phyloP scores from a whole-genome alignment of 2,888 invertebrate species.

The Philereme transversata region DNA sequence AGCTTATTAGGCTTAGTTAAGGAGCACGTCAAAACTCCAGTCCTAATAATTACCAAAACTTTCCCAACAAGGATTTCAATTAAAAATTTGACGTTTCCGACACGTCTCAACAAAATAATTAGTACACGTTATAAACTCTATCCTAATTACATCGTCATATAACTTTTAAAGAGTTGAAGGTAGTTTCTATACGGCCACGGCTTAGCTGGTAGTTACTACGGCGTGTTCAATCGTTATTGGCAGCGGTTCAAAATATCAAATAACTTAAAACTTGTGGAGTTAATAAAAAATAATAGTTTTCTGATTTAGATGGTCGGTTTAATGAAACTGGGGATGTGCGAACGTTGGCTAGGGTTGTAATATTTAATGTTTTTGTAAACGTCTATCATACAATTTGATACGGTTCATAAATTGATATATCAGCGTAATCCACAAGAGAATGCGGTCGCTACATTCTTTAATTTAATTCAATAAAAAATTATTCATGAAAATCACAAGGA shows the following conservation, averaged over 20 bases:
- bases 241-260: conserved; percentile 24
- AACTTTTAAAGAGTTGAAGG: conserved; percentile 34
- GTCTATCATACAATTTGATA: too few relatives aligned
- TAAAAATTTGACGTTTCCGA: conserved; percentile 20
- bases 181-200: conserved; percentile 27
- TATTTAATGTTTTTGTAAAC: too few relatives aligned
- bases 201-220: conserved; percentile 10
- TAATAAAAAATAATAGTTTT: conserved; percentile 23
- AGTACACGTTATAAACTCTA: conserved; percentile 14
- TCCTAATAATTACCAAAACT: conserved; percentile 2
- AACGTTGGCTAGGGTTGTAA: too few relatives aligned
- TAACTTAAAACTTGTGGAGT: conserved; percentile 18
- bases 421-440: too few relatives aligned
- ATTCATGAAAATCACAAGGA: too few relatives aligned
- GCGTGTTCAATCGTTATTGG: conserved; percentile 22
- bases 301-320: conserved; percentile 2
- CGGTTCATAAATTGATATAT: too few relatives aligned
- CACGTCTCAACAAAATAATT: conserved; percentile 10
- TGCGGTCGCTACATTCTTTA: too few relatives aligned
- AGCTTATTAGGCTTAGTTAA: too few relatives aligned
- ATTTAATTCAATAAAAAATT: too few relatives aligned
- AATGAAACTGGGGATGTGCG: not conserved
- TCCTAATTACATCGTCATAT: conserved; percentile 29
- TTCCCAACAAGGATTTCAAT: conserved; percentile 9
- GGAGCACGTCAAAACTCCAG: not conserved